Percentiles rank a stretch among this genome's conserved stretches.
phyloP scores from a whole-genome alignment of 2,797 vertebrate genomes.

The Scyliorhinus canicula region DNA sequence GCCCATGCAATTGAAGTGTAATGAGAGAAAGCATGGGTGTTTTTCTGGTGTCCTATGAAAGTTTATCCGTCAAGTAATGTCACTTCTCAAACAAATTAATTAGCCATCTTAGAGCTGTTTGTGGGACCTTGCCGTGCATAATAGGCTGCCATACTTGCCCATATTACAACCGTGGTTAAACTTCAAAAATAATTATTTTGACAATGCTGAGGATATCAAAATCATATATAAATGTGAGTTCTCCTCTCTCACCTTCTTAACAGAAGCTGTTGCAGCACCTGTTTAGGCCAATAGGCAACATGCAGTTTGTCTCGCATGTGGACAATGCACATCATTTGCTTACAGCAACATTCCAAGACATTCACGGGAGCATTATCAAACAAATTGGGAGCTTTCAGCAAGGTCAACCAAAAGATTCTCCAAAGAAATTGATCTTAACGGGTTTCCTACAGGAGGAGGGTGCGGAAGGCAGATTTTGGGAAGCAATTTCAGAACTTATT shows the following conservation, averaged over 20 bases:
- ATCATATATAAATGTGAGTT: neutral
- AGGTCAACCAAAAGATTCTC: no score
- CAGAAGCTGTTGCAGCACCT: neutral
- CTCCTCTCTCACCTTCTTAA: neutral
- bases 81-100: neutral
- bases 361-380: no score
- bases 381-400: no score
- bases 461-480: no score
- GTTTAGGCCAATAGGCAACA: neutral
- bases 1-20: neutral
- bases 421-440: no score
- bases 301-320: neutral
- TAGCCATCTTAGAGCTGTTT: neutral
- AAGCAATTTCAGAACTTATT: no score
- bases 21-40: neutral
- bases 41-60: neutral
- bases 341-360: neutral
- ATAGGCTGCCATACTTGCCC: neutral
- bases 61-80: neutral
- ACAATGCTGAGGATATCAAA: neutral
- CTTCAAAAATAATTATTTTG: neutral
- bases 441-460: no score
- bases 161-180: neutral
- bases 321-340: neutral
- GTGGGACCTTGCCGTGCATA: neutral